Percentiles rank a stretch among this genome's conserved stretches.
Evolutionary conservation across 64 coral and sea anemone genomes (phyloP).

Genomic region (Stylophora pistillata): DNA sequence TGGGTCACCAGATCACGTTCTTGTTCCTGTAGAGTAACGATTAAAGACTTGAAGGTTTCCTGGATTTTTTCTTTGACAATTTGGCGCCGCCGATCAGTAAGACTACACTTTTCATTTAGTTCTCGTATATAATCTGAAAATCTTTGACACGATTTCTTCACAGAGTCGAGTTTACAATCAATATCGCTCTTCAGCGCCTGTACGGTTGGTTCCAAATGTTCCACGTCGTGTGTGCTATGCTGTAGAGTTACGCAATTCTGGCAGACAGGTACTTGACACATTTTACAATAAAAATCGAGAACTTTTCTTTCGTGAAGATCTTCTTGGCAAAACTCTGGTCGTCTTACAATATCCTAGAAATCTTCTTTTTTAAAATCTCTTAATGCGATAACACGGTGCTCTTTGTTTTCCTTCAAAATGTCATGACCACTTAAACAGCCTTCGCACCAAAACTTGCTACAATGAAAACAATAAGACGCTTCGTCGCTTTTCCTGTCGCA

Average conservation of each 20-base stretch:
- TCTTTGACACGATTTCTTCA: background rate
- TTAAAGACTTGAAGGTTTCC: background rate
- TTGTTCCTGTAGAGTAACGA: background rate
- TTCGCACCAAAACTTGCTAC: slow-evolving; percentile 50
- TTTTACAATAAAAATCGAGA: slow-evolving; percentile 35
- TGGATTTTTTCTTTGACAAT: background rate
- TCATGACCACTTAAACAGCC: slow-evolving; percentile 51
- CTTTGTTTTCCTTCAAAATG: slow-evolving; percentile 51
- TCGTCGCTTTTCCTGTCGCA: slow-evolving; percentile 47
- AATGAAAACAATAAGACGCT: slow-evolving; percentile 39
- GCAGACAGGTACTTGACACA: background rate
- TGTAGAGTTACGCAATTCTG: background rate
- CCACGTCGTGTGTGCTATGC: slow-evolving; percentile 7
- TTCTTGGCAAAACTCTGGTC: slow-evolving; percentile 21
- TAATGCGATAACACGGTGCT: slow-evolving; percentile 48
- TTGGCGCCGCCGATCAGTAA: background rate
- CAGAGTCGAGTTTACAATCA: background rate
- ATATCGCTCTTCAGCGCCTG: background rate
- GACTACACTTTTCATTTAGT: background rate
- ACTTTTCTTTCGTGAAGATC: slow-evolving; percentile 29
- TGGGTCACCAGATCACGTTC: background rate
- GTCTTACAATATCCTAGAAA: slow-evolving; percentile 61
- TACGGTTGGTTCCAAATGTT: slow-evolving; percentile 14
- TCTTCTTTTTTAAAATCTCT: slow-evolving; percentile 59
- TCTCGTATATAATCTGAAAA: background rate